Percentiles rank a stretch among this genome's conserved stretches.
Conservation (phyloP, 2,888 invertebrate genomes). For the Synergus gifuensis region DNA sequence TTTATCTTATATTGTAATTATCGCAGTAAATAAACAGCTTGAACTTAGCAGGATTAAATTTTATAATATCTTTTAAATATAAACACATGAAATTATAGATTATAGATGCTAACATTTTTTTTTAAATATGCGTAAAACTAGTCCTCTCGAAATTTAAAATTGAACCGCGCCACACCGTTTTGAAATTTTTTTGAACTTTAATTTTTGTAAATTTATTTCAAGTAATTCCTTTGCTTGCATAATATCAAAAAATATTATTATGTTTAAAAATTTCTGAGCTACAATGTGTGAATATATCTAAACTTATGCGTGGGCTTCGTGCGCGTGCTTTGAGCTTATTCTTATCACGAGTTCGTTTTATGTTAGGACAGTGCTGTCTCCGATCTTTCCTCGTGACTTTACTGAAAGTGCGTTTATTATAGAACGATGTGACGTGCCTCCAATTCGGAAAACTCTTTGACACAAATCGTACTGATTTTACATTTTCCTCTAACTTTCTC, state of each 20-base stretch:
- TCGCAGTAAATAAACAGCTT: neutral
- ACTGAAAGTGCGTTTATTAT: slow-evolving; percentile 33
- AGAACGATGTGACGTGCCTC: neutral
- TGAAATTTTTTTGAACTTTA: too few relatives aligned
- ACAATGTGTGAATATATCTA: neutral
- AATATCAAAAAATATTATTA: too few relatives aligned
- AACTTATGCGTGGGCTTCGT: slow-evolving; percentile 24
- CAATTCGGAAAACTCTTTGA: neutral
- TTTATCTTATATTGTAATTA: neutral
- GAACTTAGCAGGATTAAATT: neutral
- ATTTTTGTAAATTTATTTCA: too few relatives aligned
- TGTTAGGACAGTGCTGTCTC: slow-evolving; percentile 14
- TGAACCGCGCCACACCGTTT: too few relatives aligned
- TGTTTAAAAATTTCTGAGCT: neutral
- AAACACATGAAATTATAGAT: too few relatives aligned
- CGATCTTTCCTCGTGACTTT: slow-evolving; percentile 27
- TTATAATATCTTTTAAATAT: neutral
- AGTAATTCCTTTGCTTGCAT: too few relatives aligned
- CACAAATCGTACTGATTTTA: neutral
- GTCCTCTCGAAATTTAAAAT: too few relatives aligned
- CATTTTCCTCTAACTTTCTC: neutral
- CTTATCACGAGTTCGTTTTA: slow-evolving; percentile 5
- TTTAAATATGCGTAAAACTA: too few relatives aligned
- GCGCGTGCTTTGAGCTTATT: slow-evolving; percentile 6
- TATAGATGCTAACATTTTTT: too few relatives aligned